Evolutionary conservation across 2,888 invertebrate genomes (phyloP).

Genomic region (Diplazon laetatorius): DNA sequence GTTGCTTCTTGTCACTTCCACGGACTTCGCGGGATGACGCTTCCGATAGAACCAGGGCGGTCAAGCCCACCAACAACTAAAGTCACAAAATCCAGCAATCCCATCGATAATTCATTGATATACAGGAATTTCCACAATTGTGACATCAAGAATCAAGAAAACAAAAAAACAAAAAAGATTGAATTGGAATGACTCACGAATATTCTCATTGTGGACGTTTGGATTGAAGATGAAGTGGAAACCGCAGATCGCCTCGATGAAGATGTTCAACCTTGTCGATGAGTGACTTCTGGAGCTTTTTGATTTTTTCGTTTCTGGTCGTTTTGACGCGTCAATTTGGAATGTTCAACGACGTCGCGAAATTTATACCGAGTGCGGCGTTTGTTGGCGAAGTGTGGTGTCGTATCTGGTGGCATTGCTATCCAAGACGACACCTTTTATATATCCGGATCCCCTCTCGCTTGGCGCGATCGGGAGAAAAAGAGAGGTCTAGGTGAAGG

Average conservation of each 20-base stretch:
- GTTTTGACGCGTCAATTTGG: not conserved
- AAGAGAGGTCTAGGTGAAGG: constrained; percentile 83
- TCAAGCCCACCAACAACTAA: constrained; percentile 75
- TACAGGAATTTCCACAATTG: too few relatives aligned
- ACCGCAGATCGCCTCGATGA: constrained; percentile 32
- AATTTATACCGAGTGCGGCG: constrained; percentile 63
- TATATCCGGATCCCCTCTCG: constrained; percentile 80
- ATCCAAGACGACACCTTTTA: constrained; percentile 81
- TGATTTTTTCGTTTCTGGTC: constrained; percentile 37
- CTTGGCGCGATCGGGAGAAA: constrained; percentile 67
- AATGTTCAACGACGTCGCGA: constrained; percentile 50
- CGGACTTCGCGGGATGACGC: constrained; percentile 63
- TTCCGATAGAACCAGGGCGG: constrained; percentile 72
- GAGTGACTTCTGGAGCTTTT: too few relatives aligned
- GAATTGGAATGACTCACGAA: constrained; percentile 73
- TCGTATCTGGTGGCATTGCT: constrained; percentile 79
- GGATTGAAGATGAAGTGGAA: constrained; percentile 40
- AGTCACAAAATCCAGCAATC: not conserved
- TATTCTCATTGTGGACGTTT: constrained; percentile 72
- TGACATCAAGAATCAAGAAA: not conserved
- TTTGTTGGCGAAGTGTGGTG: constrained; percentile 74
- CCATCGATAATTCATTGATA: too few relatives aligned
- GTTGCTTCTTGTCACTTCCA: too few relatives aligned
- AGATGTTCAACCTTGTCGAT: constrained; percentile 36
- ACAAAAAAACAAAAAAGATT: too few relatives aligned